These are phyloP conservation scores for Dendroctonus ponderosae DNA, from an alignment of 1,140 invertebrate species.

Conservation along the genomic window DNA sequence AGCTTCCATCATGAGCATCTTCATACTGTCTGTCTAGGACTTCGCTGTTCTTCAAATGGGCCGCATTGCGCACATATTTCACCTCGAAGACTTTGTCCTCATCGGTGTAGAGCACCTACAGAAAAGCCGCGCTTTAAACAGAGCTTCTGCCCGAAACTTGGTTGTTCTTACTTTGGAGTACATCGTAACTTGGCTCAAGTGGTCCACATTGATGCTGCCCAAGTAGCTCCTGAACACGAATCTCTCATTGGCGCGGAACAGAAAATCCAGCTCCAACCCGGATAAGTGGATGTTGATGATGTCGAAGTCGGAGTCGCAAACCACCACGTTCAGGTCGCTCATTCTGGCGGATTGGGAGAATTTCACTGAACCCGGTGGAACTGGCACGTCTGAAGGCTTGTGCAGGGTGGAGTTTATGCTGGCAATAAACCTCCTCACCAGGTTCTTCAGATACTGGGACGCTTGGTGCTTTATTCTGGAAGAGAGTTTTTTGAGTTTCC, in stretches of 20 bases:
- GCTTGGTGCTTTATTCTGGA: constrained; percentile 32
- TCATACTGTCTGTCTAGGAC: constrained; percentile 48
- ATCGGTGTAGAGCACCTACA: constrained; percentile 65
- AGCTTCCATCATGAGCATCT: constrained; percentile 65
- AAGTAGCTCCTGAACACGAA: constrained; percentile 71
- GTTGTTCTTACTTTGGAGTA: constrained; percentile 66
- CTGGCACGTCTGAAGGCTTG: constrained; percentile 60
- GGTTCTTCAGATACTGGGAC: constrained; percentile 27
- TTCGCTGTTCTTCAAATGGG: constrained; percentile 55
- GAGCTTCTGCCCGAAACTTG: no score
- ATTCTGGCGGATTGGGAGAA: constrained; percentile 73
- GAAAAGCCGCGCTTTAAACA: no score
- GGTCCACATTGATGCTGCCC: constrained; percentile 66
- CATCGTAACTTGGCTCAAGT: constrained; percentile 71
- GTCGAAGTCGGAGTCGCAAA: constrained; percentile 71
- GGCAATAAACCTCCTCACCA: constrained; percentile 13
- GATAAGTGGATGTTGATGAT: constrained; percentile 64
- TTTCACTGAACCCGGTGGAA: constrained; percentile 73
- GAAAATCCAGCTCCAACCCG: constrained; percentile 71
- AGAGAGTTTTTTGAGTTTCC: constrained; percentile 10
- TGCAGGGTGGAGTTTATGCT: constrained; percentile 35
- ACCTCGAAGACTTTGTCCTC: constrained; percentile 76
- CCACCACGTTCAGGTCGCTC: constrained; percentile 59
- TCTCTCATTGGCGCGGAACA: constrained; percentile 77
- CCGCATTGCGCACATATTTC: constrained; percentile 71